A percentile compares a stretch with the other conserved stretches of the same genome.
Conservation (phyloP, 2,113 vertebrate genomes). For the Tringa solitaria region DNA sequence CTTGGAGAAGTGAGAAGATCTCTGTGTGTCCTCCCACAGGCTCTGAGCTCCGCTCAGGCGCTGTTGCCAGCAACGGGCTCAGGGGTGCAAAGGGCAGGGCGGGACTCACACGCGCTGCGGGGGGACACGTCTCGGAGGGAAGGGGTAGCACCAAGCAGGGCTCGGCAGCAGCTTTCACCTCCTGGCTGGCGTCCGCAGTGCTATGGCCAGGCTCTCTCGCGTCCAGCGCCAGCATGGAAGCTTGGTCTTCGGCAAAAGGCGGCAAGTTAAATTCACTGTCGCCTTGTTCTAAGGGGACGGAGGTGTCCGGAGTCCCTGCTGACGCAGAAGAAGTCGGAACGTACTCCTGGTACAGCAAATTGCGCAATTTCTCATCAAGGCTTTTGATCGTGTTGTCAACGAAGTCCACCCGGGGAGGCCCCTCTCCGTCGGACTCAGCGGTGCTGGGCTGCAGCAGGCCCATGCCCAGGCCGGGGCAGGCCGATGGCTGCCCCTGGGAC, state of each 20-base stretch:
- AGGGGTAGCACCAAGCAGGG: conserved; percentile 4
- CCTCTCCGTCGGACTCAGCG: conserved; percentile 88
- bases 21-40: accelerated
- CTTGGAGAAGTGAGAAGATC: neutral
- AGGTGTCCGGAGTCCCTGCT: conserved; percentile 80
- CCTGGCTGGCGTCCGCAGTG: neutral
- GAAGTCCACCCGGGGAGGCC: conserved; percentile 86
- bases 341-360: conserved; percentile 94
- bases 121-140: neutral
- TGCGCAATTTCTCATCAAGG: conserved; percentile 94
- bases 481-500: neutral
- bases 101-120: neutral
- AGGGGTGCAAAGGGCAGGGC: neutral
- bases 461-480: conserved; percentile 1
- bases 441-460: conserved; percentile 60
- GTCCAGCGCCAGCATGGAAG: neutral
- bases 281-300: conserved; percentile 59
- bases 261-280: conserved; percentile 82
- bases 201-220: neutral
- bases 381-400: conserved; percentile 96
- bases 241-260: conserved; percentile 74
- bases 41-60: neutral
- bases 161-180: conserved; percentile 66
- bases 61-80: neutral
- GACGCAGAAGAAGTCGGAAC: conserved; percentile 88